A percentile compares a stretch with the other conserved stretches of the same genome.
phyloP scores from a whole-genome alignment of 2,888 invertebrate genomes.

The Acleris holmiana region DNA sequence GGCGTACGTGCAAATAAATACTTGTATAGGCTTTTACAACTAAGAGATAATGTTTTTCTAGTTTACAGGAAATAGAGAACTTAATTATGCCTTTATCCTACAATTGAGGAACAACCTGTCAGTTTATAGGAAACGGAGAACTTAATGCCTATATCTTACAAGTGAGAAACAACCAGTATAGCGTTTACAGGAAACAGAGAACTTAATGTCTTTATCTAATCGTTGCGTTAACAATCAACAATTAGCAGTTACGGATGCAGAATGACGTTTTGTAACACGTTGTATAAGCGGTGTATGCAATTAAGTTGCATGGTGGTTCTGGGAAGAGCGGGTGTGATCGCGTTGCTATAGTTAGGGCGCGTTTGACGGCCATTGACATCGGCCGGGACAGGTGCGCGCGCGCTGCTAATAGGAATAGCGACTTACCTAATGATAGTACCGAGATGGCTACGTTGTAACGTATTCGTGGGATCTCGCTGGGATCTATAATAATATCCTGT shows the following conservation, averaged over 20 bases:
- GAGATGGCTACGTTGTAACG: constrained; percentile 19
- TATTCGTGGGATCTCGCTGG: no score
- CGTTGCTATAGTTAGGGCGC: constrained; percentile 50
- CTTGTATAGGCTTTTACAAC: background rate
- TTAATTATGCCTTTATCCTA: constrained; percentile 1
- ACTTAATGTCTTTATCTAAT: constrained; percentile 7
- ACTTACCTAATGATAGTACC: constrained; percentile 39
- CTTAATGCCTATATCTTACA: background rate
- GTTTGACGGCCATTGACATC: constrained; percentile 82
- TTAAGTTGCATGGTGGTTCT: constrained; percentile 29
- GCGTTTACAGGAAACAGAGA: constrained; percentile 11
- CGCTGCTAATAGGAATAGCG: constrained; percentile 51
- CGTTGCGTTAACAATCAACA: constrained; percentile 30
- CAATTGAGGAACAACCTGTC: background rate
- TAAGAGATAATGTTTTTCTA: background rate
- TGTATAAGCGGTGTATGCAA: constrained; percentile 34
- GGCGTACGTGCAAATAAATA: no score
- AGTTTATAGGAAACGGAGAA: constrained; percentile 9
- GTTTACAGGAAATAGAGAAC: constrained; percentile 4
- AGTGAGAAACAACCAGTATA: background rate
- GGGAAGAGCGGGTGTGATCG: constrained; percentile 35
- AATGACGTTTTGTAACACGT: constrained; percentile 33
- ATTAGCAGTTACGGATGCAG: constrained; percentile 31
- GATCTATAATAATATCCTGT: no score
- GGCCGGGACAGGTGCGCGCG: constrained; percentile 68